Conservation (phyloP, 2,797 vertebrate genomes). For the Brotula barbata region DNA sequence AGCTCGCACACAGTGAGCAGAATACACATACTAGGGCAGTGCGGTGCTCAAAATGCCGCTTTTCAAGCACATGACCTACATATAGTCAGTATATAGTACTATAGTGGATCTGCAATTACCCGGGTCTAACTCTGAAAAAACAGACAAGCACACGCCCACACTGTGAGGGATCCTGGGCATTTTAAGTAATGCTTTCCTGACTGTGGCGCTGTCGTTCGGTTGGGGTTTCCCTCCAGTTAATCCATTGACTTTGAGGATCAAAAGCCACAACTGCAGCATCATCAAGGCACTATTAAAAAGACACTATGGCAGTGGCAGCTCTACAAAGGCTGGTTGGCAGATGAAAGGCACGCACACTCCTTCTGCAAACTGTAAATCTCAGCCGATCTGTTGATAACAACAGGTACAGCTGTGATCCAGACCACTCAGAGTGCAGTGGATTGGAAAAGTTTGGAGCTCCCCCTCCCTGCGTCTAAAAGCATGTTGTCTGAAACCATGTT, state of each 20-base stretch:
- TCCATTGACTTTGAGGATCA: conserved; percentile 39
- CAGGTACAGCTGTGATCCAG: conserved; percentile 25
- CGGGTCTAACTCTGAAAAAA: conserved; percentile 23
- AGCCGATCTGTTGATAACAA: conserved; percentile 35
- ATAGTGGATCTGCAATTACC: not conserved
- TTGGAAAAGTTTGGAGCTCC: conserved; percentile 1
- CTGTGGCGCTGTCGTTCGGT: conserved; percentile 32
- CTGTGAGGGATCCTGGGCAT: conserved; percentile 7
- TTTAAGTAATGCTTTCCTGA: conserved; percentile 18
- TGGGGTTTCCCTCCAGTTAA: conserved; percentile 24
- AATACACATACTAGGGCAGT: not conserved
- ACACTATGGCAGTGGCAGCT: conserved; percentile 35
- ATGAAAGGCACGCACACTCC: conserved; percentile 44
- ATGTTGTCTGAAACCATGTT: conserved; percentile 1
- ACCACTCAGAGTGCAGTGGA: conserved; percentile 17
- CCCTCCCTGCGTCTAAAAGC: not conserved
- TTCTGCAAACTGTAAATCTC: conserved; percentile 47
- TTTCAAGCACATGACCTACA: conserved; percentile 51
- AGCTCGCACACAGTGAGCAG: conserved; percentile 14
- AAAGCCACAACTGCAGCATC: conserved; percentile 33
- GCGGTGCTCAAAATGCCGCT: conserved; percentile 17
- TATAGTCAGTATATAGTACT: not conserved
- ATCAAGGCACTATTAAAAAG: conserved; percentile 25
- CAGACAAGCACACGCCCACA: not conserved
- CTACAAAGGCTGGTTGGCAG: conserved; percentile 34